Base-by-base conservation (phyloP, 2,888 invertebrate genomes). In the Zaprionus bogoriensis region DNA sequence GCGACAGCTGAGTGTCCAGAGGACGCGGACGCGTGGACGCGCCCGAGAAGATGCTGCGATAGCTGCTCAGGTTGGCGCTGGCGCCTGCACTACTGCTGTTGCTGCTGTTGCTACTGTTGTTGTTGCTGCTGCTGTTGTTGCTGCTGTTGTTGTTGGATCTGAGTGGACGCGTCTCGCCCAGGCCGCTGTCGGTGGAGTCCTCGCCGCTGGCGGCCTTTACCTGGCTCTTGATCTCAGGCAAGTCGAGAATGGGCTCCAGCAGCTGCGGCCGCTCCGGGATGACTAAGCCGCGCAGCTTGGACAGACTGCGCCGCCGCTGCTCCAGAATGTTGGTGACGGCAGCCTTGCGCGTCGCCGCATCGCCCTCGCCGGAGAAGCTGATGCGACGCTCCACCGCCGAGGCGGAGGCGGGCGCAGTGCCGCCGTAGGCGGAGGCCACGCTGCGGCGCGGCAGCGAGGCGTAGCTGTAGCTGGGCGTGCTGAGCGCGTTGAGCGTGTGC, bases 281-380 rank as follows among this genome's bases (percentile, higher is more conserved):
- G 27, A 96, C 95, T 78, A 97, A 91, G n/a, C 97, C 97, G 85
- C 96, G 93, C 61, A 97, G 91, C 90, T 97, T 97, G 2, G 96
- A 96, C 91, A 96, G 94, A 17, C 95, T 95, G 87, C 95, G 95
- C 73, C 95, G 94, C 55, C 97, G 93, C 89, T 96, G 96, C 90
- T 97, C 97, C 77, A 96, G 93, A 74, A 97, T 91, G 76, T 94
- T 94, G 80, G 94, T 95, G 84, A 96, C 92, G 65, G 95, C 94
- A 1, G 93, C 93, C 88, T 93, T 93, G 68, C 94, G 93, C 2
- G 88, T 88, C 4, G 89, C 91, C 64, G 92, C 92, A 62, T 89
- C 82, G 89, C 86, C 86, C 58, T 89, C 46, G 89, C 92, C 83
- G 2, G 83, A 87, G 53, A 84, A 84, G 45, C 83, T 84, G 4